Base-by-base conservation (phyloP, 2,113 vertebrate species). In the Lipophrys pholis region DNA sequence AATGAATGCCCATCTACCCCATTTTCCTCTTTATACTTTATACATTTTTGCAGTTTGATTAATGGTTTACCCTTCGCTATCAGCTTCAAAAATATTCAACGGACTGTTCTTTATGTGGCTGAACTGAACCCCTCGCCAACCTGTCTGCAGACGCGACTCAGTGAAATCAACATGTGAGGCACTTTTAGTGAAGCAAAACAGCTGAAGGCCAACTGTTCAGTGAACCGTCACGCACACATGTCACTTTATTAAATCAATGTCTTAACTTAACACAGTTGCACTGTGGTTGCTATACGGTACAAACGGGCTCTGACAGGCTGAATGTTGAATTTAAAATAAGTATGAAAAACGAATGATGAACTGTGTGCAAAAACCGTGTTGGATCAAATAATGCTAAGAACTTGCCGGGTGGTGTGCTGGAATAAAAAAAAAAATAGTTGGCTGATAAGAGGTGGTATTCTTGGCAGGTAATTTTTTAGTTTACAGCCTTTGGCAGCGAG, bases 391-490 rank as follows among this genome's bases (percentile, higher is more conserved):
- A 57, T 17, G 42, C 39, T 52, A 57, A 49, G 55, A 59, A 48
- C 2, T 3, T 69, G 11, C 38, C 54, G 38, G 21, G 54, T 76
- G 51, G 76, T 68, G 54, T 35, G 66, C 67, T 56, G 59, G 30
- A 57, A n/a, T 66, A 10, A 45, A 15, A 72, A 50, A n/a, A 51
- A 69, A 53, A 43, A 3, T n/a, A 78, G 70, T 77, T 51, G 53
- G 38, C 53, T 76, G 77, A 86, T 87, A 86, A 86, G 70, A 42
- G 21, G n/a, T 36, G 16, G 53, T 75, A 62, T 79, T 86, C 39
- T 78, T 82, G 81, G 80, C 82, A 87, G 84, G 82, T 87, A 63
- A 74, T 82, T 76, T 82, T 50, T 76, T 56, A 50, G 45, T 81
- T 80, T 78, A 66, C 52, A 76, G 72, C 63, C 60, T 36, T 70